Evolutionary conservation across 2,888 invertebrate species (phyloP).

Genomic region (Sisyra terminalis): DNA sequence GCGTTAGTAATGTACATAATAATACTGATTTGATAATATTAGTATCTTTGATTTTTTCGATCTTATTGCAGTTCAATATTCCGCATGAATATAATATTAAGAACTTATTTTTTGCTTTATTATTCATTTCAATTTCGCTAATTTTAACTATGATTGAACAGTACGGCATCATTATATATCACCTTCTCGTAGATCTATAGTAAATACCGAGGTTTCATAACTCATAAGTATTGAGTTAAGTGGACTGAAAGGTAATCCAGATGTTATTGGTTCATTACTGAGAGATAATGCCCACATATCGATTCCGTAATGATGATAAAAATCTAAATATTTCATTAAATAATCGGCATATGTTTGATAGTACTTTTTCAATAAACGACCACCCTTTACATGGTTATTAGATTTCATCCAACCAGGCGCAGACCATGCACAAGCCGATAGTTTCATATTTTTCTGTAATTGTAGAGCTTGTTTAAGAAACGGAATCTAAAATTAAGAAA

Average conservation of each 20-base stretch:
- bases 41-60: too few relatives aligned
- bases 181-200: too few relatives aligned
- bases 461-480: slow-evolving; percentile 17
- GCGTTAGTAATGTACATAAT: too few relatives aligned
- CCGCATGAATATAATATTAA: too few relatives aligned
- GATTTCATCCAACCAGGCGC: slow-evolving; percentile 36
- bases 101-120: too few relatives aligned
- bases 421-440: slow-evolving; percentile 36
- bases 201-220: slow-evolving; percentile 15
- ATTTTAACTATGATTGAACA: too few relatives aligned
- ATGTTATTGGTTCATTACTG: slow-evolving; percentile 72
- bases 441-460: slow-evolving; percentile 15
- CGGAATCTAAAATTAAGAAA: slow-evolving; percentile 20
- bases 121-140: too few relatives aligned
- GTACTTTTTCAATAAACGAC: slow-evolving; percentile 25
- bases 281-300: slow-evolving; percentile 72
- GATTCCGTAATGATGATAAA: slow-evolving; percentile 50
- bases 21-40: too few relatives aligned
- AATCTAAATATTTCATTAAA: slow-evolving; percentile 60
- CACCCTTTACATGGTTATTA: slow-evolving; percentile 25
- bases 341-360: slow-evolving; percentile 73
- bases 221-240: slow-evolving; percentile 70
- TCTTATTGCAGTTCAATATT: too few relatives aligned
- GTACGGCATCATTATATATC: too few relatives aligned
- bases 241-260: slow-evolving; percentile 32